Conservation (phyloP, 2,888 invertebrate species). For the Dasysyrphus albostriatus region DNA sequence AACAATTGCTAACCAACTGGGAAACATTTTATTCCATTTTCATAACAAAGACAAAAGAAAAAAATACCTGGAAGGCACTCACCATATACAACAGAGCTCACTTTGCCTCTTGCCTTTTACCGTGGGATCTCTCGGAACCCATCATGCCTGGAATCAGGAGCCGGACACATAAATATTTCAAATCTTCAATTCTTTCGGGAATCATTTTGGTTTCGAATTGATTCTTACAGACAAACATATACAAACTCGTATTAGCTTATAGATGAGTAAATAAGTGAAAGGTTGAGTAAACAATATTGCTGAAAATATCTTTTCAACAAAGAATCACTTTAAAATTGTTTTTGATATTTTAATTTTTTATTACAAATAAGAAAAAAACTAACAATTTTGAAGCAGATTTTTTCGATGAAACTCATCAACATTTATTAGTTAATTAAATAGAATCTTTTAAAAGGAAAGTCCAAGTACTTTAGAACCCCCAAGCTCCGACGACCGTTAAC, state of each 20-base stretch:
- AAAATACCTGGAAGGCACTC: constrained; percentile 3
- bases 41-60: background rate
- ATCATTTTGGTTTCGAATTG: background rate
- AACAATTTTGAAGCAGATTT: background rate
- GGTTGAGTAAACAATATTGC: background rate
- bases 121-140: background rate
- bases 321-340: background rate
- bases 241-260: no score
- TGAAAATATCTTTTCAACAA: background rate
- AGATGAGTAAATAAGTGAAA: accelerated
- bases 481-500: background rate
- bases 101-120: background rate
- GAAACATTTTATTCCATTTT: constrained; percentile 12
- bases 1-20: background rate
- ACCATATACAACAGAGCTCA: background rate
- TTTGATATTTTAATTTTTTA: background rate
- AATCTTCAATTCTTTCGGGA: background rate
- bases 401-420: background rate
- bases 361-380: background rate
- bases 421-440: constrained; percentile 2
- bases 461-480: no score
- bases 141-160: background rate
- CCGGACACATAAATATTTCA: background rate
- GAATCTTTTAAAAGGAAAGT: no score
- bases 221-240: background rate